Evolutionary conservation across 2,888 invertebrate species (phyloP).

Genomic region (Drosophila paracracens): DNA sequence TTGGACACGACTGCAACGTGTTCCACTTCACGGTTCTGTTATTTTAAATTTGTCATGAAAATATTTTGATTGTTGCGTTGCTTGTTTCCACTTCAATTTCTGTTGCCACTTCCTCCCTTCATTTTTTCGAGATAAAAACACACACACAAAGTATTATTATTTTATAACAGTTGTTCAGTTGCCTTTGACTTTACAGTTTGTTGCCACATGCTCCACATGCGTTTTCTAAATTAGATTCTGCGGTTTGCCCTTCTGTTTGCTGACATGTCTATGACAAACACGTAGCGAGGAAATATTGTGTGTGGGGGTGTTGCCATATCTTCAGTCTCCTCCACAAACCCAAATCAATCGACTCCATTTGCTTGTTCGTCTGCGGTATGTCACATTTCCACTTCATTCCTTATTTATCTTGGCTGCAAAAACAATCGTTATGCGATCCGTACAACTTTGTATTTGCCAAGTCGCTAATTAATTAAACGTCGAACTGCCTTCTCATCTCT

Average conservation of each 20-base stretch:
- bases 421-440: conserved; percentile 2
- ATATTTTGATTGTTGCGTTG: conserved; percentile 75
- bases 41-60: conserved; percentile 81
- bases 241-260: conserved; percentile 50
- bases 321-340: background rate
- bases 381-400: conserved; percentile 8
- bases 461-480: conserved; percentile 65
- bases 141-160: conserved; percentile 45
- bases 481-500: conserved; percentile 35
- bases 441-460: conserved; percentile 43
- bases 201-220: conserved; percentile 65
- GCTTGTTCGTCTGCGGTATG: conserved; percentile 54
- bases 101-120: conserved; percentile 3
- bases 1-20: conserved; percentile 68
- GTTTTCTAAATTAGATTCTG: conserved; percentile 74
- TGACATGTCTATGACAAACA: conserved; percentile 21
- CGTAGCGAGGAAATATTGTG: background rate
- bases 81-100: conserved; percentile 32
- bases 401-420: conserved; percentile 38
- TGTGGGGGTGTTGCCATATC: background rate
- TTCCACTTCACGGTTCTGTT: conserved; percentile 77
- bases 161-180: conserved; percentile 52
- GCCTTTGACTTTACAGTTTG: conserved; percentile 28
- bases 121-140: background rate
- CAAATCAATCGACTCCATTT: conserved; percentile 53